phyloP scores from a whole-genome alignment of 1,140 invertebrate genomes.

The Spodoptera litura region DNA sequence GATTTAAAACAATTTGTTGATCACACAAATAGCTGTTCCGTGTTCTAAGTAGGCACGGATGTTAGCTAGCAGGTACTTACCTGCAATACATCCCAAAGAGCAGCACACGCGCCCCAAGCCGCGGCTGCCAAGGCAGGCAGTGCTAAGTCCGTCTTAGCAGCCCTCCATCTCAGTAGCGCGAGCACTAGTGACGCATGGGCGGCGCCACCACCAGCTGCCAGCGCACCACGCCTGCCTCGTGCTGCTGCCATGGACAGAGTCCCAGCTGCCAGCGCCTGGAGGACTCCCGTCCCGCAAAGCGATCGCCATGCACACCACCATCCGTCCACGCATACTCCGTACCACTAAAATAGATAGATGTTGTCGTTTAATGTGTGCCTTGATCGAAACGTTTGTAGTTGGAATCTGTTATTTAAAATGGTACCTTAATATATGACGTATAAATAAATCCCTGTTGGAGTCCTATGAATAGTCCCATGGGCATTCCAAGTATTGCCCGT shows the following conservation, averaged over 20 bases:
- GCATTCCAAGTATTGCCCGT: conserved; percentile 87
- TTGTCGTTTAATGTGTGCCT: not conserved
- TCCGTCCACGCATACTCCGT: conserved; percentile 88
- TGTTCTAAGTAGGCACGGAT: no score
- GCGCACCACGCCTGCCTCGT: conserved; percentile 88
- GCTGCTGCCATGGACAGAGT: conserved; percentile 90
- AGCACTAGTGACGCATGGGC: conserved; percentile 90
- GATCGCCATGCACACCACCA: conserved; percentile 89
- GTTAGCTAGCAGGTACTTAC: conserved; percentile 48
- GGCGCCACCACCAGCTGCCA: conserved; percentile 89
- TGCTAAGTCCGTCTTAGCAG: conserved; percentile 87
- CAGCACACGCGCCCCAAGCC: conserved; percentile 91
- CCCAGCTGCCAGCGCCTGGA: conserved; percentile 89
- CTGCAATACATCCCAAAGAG: conserved; percentile 90
- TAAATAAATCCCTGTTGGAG: conserved; percentile 91
- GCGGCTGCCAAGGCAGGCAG: conserved; percentile 90
- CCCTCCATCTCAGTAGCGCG: conserved; percentile 88
- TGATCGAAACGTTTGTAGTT: no score
- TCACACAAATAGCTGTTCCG: no score
- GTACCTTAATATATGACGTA: conserved; percentile 90
- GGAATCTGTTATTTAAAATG: no score
- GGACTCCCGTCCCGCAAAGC: conserved; percentile 88
- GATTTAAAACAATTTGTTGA: no score
- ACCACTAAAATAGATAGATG: conserved; percentile 69
- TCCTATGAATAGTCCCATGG: conserved; percentile 90